Percentiles rank a stretch among this genome's conserved stretches.
These are phyloP conservation scores for Drosophila sulfurigaster DNA, from an alignment of 1,140 invertebrate species.

Conservation along the genomic window DNA sequence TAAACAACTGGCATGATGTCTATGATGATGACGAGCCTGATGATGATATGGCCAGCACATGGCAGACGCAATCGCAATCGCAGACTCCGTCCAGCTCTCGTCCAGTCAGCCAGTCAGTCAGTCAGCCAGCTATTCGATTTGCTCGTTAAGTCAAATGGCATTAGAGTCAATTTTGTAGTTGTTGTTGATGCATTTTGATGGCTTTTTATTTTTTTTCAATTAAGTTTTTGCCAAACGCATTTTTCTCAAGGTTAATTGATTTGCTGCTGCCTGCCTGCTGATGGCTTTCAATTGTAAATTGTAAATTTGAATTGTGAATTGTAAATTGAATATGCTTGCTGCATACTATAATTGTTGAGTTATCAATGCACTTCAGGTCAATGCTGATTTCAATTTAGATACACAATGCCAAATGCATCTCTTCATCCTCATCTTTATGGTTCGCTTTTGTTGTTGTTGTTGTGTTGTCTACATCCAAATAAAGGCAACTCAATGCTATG, in stretches of 20 bases:
- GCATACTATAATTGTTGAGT: constrained; percentile 54
- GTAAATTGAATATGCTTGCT: not conserved
- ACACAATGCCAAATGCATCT: constrained; percentile 60
- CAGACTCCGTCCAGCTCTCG: constrained; percentile 15
- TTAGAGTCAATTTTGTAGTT: constrained; percentile 42
- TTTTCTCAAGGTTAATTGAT: constrained; percentile 71
- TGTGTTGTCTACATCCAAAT: not conserved
- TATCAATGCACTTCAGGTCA: constrained; percentile 71
- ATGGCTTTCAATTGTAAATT: constrained; percentile 56
- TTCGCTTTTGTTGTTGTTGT: constrained; percentile 25
- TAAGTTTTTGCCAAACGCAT: constrained; percentile 68
- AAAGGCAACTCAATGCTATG: not conserved
- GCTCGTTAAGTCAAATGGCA: constrained; percentile 58
- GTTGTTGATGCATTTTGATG: constrained; percentile 66
- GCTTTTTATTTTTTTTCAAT: constrained; percentile 68
- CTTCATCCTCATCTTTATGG: constrained; percentile 20
- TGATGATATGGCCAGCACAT: constrained; percentile 24
- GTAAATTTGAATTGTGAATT: constrained; percentile 51
- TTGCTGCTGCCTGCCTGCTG: constrained; percentile 31
- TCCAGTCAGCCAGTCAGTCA: constrained; percentile 34
- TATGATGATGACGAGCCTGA: constrained; percentile 19
- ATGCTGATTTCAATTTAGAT: constrained; percentile 79
- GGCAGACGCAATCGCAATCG: constrained; percentile 49
- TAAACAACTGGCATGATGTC: constrained; percentile 54
- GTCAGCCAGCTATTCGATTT: constrained; percentile 32